These are phyloP conservation scores for Drosophila sp. DNA, from an alignment of 1,140 invertebrate genomes.

Conservation along the genomic window DNA sequence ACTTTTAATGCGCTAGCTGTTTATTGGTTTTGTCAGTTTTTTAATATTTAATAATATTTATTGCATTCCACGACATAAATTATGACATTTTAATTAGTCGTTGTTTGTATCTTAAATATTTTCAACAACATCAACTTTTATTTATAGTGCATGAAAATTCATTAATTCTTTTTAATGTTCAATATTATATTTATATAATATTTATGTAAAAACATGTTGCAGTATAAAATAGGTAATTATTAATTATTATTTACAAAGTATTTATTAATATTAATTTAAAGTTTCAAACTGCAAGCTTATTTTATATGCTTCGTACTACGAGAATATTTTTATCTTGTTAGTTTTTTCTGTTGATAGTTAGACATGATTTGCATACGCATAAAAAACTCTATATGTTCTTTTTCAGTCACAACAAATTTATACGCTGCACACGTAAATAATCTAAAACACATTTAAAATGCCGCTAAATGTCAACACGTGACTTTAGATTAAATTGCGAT, in stretches of 20 bases:
- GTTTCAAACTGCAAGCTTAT: no score
- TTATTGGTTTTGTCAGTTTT: slow-evolving; percentile 8
- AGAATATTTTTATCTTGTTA: background rate
- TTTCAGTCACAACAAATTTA: slow-evolving; percentile 30
- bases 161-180: background rate
- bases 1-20: background rate
- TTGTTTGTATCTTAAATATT: slow-evolving; percentile 31
- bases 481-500: slow-evolving; percentile 39
- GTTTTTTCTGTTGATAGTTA: slow-evolving; percentile 2
- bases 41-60: slow-evolving; percentile 21
- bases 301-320: no score
- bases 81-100: slow-evolving; percentile 56
- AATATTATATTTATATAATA: no score
- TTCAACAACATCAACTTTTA: background rate
- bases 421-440: slow-evolving; percentile 54
- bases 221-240: no score
- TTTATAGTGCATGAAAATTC: background rate
- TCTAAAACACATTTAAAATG: slow-evolving; percentile 51
- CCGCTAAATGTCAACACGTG: slow-evolving; percentile 64
- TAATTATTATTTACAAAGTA: no score
- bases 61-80: slow-evolving; percentile 42
- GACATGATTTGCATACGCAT: slow-evolving; percentile 22
- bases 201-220: no score
- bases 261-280: no score
- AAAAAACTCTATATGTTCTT: slow-evolving; percentile 17